Evolutionary conservation across 2,113 vertebrate genomes (phyloP).

Genomic region (human): GRCh38 chr6:25761501-25762000

Average conservation of each 20-base stretch:
- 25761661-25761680: background rate
- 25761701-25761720: background rate
- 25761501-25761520: background rate
- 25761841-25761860: background rate
- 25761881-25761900: background rate
- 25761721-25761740: background rate
- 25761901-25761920: background rate
- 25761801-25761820: background rate
- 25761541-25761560: background rate
- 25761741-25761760: background rate
- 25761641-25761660: background rate
- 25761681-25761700: background rate
- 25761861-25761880: background rate
- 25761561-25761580: background rate
- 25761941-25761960: background rate
- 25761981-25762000: background rate
- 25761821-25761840: background rate
- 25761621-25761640: background rate
- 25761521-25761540: background rate
- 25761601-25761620: background rate
- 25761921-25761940: background rate
- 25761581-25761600: background rate
- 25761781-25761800: background rate
- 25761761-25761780: background rate
- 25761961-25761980: constrained; percentile 12